phyloP scores from a whole-genome alignment of 2,888 invertebrate species.

The Argynnis bischoffii region DNA sequence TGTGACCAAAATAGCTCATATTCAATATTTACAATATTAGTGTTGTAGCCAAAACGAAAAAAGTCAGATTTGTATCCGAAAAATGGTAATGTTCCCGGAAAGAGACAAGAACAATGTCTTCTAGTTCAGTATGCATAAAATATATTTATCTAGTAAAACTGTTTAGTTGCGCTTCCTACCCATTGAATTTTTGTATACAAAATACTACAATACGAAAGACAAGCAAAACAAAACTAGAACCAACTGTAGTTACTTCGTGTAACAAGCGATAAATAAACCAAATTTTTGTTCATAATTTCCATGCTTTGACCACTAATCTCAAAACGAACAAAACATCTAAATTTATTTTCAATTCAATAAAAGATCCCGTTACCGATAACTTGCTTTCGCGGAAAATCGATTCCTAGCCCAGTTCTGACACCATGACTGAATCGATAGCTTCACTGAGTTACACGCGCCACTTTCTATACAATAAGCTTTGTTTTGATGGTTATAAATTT shows the following conservation, averaged over 20 bases:
- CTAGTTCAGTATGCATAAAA: too few species aligned
- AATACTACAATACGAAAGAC: too few species aligned
- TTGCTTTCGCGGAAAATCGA: constrained; percentile 57
- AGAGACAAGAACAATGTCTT: too few species aligned
- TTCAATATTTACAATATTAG: too few species aligned
- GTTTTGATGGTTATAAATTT: constrained; percentile 33
- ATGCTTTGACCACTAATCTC: constrained; percentile 24
- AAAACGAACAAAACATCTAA: constrained; percentile 34
- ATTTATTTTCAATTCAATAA: constrained; percentile 36
- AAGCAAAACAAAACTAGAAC: too few species aligned
- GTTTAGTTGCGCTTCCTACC: too few species aligned
- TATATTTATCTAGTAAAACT: too few species aligned
- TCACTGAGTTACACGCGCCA: constrained; percentile 46
- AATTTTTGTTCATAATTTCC: constrained; percentile 26
- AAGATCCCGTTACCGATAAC: constrained; percentile 41
- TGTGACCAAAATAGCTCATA: too few species aligned
- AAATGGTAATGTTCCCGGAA: too few species aligned
- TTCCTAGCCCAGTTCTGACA: constrained; percentile 50
- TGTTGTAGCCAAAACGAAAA: too few species aligned
- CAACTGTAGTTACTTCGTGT: constrained; percentile 1
- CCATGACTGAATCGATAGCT: constrained; percentile 37
- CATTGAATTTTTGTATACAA: too few species aligned
- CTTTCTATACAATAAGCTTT: constrained; percentile 51
- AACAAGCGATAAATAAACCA: constrained; percentile 29
- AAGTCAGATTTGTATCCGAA: too few species aligned